Evolutionary conservation across 1,140 invertebrate genomes (phyloP), one percentile per base, ranked within the genome.

Genomic region (Drosophila ercepeae): DNA sequence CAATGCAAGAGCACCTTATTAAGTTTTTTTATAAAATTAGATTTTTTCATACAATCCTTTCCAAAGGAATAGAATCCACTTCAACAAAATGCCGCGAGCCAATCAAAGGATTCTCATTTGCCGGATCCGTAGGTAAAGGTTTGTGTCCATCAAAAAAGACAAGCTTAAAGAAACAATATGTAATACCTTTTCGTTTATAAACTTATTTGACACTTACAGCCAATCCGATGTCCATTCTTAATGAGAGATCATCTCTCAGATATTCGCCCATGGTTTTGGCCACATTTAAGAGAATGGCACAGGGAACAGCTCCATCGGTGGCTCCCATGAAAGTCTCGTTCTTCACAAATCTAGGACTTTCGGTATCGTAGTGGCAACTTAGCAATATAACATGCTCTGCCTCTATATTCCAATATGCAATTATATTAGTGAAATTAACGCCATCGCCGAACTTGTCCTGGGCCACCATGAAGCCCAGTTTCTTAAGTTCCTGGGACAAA

Each of bases 401-500:
- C 1, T 60, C 41, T 2, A 6, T 4, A 53, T 79, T 79, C 21
- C 46, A 25, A 7, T 60, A 36, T 0, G 45, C 77, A n/a, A 63
- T 4, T 25, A 79, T 21, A 58, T 75, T 79, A 6, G 42, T 50
- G 14, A 49, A 54, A 4, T 4, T 36, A 0, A 23, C 42, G 0
- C 23, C 32, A 13, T 51, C 32, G 1, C 46, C 3, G 0, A 70
- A 49, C 6, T 75, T 29, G 18, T 75, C 0, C 18, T 3, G 2
- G 45, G 7, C 29, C 29, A 32, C 41, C 0, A 14, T 0, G 25
- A 78, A 78, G 2, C 59, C 76, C n/a, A 71, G 27, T 2, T 25
- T 3, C 4, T 19, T 2, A 2, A 79, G 18, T 9, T 64, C 60
- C 7, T 61, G 27, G 3, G 54, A 6, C 4, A 89, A 96, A 78